Evolutionary conservation across 2,113 vertebrate genomes (phyloP).

Genomic region (Chlamydotis undulata): DNA sequence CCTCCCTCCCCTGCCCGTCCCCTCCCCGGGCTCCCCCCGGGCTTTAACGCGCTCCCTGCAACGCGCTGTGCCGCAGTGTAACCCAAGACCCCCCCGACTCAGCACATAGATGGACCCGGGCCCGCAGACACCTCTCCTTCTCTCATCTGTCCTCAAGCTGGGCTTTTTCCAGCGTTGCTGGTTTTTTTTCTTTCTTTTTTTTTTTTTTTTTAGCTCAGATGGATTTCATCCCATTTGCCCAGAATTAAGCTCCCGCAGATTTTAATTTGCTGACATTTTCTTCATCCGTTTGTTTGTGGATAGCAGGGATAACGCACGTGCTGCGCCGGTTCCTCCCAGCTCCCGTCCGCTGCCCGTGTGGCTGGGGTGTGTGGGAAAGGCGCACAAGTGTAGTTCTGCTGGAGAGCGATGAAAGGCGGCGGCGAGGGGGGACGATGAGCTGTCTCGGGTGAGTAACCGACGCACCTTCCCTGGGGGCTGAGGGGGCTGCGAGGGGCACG

Average conservation of each 20-base stretch:
- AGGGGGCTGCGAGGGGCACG: not conserved
- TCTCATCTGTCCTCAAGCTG: not conserved
- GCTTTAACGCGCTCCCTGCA: not conserved
- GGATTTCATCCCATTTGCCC: constrained; percentile 69
- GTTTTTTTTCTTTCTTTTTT: not conserved
- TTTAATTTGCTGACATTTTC: constrained; percentile 68
- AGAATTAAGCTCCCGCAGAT: constrained; percentile 56
- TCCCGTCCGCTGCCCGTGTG: constrained; percentile 35
- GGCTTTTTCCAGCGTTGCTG: not conserved
- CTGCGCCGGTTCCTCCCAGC: constrained; percentile 20
- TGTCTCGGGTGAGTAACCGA: constrained; percentile 85
- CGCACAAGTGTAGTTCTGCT: not conserved
- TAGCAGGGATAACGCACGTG: constrained; percentile 63
- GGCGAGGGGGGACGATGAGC: constrained; percentile 78
- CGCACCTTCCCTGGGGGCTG: not conserved
- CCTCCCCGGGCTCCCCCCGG: not conserved
- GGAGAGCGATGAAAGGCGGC: constrained; percentile 49
- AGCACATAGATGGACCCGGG: not conserved
- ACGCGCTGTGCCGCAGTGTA: not conserved
- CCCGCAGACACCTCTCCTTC: not conserved
- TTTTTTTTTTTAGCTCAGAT: not conserved
- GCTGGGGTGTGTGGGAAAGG: constrained; percentile 8
- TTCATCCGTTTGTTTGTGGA: constrained; percentile 70
- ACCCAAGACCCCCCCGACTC: not conserved
- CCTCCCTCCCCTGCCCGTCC: not conserved